phyloP scores from a whole-genome alignment of 2,888 invertebrate species.

The Synanthedon myopaeformis region DNA sequence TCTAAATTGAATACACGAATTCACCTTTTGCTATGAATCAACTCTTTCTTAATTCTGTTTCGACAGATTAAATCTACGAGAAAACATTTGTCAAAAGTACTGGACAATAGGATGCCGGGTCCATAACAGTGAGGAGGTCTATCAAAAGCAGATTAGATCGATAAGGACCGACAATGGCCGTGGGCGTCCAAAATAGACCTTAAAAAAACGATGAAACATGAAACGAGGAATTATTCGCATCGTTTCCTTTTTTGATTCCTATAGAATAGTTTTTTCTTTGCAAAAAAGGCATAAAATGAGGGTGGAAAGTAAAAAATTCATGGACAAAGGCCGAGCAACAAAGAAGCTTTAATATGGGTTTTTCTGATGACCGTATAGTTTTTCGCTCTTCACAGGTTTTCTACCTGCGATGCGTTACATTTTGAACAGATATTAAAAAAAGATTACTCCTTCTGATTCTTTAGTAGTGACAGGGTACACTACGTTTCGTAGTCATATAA shows the following conservation, averaged over 20 bases:
- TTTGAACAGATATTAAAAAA: background rate
- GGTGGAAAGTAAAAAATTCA: constrained; percentile 46
- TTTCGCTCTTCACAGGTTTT: background rate
- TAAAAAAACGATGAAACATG: constrained; percentile 54
- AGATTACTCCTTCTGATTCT: background rate
- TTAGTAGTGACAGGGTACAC: too few species aligned
- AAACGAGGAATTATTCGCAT: constrained; percentile 70
- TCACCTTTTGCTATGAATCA: constrained; percentile 34
- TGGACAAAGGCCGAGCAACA: constrained; percentile 60
- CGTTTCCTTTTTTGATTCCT: constrained; percentile 59
- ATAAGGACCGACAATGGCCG: constrained; percentile 55
- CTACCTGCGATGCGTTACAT: background rate
- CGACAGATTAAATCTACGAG: constrained; percentile 18
- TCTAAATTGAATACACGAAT: constrained; percentile 6
- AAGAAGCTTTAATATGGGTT: constrained; percentile 48
- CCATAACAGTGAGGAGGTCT: constrained; percentile 55
- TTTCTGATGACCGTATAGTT: constrained; percentile 48
- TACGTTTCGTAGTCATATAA: too few species aligned
- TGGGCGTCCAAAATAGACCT: constrained; percentile 51
- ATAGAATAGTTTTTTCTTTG: constrained; percentile 61
- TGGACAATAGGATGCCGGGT: constrained; percentile 53
- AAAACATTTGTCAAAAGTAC: constrained; percentile 27
- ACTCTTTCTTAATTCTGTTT: constrained; percentile 34
- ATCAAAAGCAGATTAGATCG: constrained; percentile 67
- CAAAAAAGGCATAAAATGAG: constrained; percentile 63